Percentiles rank a stretch among this genome's conserved stretches.
Evolutionary conservation across 2,797 vertebrate genomes (phyloP).

Genomic region (Leptodactylus fallax): DNA sequence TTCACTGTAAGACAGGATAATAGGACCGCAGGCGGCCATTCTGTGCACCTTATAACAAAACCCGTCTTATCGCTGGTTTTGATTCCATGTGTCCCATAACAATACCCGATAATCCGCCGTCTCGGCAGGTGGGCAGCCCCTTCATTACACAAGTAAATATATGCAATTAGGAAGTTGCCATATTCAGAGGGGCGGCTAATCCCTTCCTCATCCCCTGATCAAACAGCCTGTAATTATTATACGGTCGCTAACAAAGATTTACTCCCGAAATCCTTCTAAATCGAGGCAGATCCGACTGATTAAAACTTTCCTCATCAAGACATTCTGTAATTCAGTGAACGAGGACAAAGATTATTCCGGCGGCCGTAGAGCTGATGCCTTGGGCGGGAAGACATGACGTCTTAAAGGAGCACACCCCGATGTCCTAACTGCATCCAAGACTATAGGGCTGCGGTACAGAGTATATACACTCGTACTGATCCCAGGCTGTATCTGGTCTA

Average conservation of each 20-base stretch:
- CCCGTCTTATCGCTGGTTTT: conserved; percentile 8
- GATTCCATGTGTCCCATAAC: not conserved
- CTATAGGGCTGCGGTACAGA: not conserved
- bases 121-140: conserved; percentile 71
- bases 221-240: conserved; percentile 78
- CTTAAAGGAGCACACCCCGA: not conserved
- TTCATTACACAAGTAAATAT: conserved; percentile 74
- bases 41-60: not conserved
- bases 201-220: conserved; percentile 82
- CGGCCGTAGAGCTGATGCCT: not conserved
- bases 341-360: conserved; percentile 57
- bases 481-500: too few relatives aligned
- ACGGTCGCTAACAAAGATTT: conserved; percentile 83
- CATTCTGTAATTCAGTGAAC: conserved; percentile 64
- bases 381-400: not conserved
- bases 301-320: conserved; percentile 77
- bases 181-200: conserved; percentile 82
- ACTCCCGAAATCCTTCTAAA: conserved; percentile 85
- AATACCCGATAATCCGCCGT: conserved; percentile 66
- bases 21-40: not conserved
- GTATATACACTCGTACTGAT: too few relatives aligned
- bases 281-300: conserved; percentile 85
- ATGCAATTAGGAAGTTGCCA: conserved; percentile 77
- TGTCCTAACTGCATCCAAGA: too few relatives aligned
- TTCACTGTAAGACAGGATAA: too few relatives aligned